Evolutionary conservation across 2,797 vertebrate species (phyloP).

Genomic region (Arctocebus calabarensis): DNA sequence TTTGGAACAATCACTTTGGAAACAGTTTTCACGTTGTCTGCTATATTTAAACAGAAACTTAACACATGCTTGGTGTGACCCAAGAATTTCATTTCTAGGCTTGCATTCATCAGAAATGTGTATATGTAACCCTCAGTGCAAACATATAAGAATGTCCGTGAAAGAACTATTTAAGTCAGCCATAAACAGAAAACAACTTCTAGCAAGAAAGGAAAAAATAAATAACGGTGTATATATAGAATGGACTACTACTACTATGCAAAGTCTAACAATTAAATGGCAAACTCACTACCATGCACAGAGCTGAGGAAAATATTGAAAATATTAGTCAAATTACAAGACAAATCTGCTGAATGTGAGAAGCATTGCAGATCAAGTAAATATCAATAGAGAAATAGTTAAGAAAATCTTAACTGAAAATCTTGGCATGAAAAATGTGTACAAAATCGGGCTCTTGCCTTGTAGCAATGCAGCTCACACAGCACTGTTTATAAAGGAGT

Average conservation of each 20-base stretch:
- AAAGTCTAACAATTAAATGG: too few relatives aligned
- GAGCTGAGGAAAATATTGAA: too few relatives aligned
- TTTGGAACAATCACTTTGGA: neutral
- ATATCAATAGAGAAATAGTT: too few relatives aligned
- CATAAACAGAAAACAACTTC: neutral
- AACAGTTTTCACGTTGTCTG: neutral
- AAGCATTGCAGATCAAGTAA: too few relatives aligned
- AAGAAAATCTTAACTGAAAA: too few relatives aligned
- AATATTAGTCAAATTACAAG: too few relatives aligned
- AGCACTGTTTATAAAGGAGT: too few relatives aligned
- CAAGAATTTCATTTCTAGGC: neutral
- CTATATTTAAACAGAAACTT: neutral
- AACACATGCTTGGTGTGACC: neutral
- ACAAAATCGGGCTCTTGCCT: too few relatives aligned
- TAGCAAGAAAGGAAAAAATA: conserved; percentile 11
- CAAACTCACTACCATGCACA: too few relatives aligned
- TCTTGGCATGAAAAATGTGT: too few relatives aligned
- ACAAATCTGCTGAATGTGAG: too few relatives aligned
- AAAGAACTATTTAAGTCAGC: neutral
- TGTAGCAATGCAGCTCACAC: too few relatives aligned
- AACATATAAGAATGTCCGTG: neutral
- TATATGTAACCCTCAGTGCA: neutral
- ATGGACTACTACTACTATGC: neutral
- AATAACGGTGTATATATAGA: neutral
- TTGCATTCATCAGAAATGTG: neutral